Percentiles rank a stretch among this genome's conserved stretches.
These are phyloP conservation scores for Acanthurus leucopareius DNA, from an alignment of 2,797 vertebrate species.

Conservation along the genomic window DNA sequence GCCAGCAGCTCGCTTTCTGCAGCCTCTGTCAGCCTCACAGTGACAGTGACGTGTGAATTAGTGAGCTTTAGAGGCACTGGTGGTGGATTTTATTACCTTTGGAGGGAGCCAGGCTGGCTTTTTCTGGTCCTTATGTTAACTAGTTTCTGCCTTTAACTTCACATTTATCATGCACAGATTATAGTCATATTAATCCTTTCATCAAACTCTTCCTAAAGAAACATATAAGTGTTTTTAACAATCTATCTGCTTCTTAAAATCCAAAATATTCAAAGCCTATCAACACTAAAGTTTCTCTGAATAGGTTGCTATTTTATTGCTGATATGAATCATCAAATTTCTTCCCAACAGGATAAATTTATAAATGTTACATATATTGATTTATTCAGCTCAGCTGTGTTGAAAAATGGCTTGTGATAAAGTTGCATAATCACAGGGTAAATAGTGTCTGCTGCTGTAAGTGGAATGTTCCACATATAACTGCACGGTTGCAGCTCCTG, in stretches of 20 bases:
- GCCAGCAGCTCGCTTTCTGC: background rate
- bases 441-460: slow-evolving; percentile 55
- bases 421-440: slow-evolving; percentile 65
- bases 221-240: background rate
- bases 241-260: background rate
- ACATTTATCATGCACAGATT: background rate
- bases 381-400: slow-evolving; percentile 38
- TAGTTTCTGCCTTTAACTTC: background rate
- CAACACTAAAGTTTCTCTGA: background rate
- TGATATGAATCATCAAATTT: background rate
- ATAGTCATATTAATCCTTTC: background rate
- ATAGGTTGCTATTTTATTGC: background rate
- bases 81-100: background rate
- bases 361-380: background rate
- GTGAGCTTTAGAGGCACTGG: background rate
- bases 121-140: background rate
- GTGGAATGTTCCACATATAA: slow-evolving; percentile 76
- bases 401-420: slow-evolving; percentile 6
- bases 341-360: background rate
- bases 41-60: slow-evolving; percentile 8
- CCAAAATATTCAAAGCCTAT: background rate
- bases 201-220: background rate
- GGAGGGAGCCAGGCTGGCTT: background rate
- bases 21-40: background rate
- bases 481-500: slow-evolving; percentile 31